Evolutionary conservation across 2,888 invertebrate species (phyloP).

Genomic region (Ennomos erosarius): DNA sequence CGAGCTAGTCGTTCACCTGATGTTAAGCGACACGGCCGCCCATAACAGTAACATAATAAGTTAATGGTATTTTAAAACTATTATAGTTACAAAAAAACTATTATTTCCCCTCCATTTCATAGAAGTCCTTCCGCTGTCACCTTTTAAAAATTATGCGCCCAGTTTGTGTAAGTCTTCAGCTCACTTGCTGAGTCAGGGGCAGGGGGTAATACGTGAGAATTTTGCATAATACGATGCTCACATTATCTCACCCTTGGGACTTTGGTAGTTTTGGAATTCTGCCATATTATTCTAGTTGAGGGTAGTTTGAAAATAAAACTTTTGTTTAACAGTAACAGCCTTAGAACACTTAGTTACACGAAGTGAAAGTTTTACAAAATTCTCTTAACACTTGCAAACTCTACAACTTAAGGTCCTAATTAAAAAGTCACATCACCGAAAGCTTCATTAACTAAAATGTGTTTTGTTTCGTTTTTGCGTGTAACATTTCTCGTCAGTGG

Average conservation of each 20-base stretch:
- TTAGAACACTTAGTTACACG: slow-evolving; percentile 27
- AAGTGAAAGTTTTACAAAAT: no score
- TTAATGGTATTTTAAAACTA: no score
- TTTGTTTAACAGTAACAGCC: slow-evolving; percentile 48
- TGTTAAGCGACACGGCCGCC: no score
- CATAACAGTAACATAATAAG: no score
- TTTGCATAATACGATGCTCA: slow-evolving; percentile 58
- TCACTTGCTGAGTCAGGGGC: slow-evolving; percentile 34
- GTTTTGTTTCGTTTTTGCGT: no score
- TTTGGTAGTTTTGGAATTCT: slow-evolving; percentile 55
- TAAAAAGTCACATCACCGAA: no score
- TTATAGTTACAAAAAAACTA: no score
- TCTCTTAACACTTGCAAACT: no score
- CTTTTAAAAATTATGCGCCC: slow-evolving; percentile 53
- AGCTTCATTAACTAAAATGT: no score
- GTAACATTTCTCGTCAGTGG: no score
- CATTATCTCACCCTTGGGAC: slow-evolving; percentile 58
- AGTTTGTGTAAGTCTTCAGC: slow-evolving; percentile 46
- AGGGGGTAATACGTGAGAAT: slow-evolving; percentile 55
- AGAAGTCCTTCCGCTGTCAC: slow-evolving; percentile 34
- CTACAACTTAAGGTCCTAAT: no score
- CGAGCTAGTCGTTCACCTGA: no score
- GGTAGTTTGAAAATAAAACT: slow-evolving; percentile 47
- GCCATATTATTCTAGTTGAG: slow-evolving; percentile 51
- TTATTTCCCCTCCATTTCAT: slow-evolving; percentile 26